Percentiles rank a stretch among this genome's conserved stretches.
Conservation (phyloP, 2,888 invertebrate genomes). For the Eudasyphora cyanicolor region DNA sequence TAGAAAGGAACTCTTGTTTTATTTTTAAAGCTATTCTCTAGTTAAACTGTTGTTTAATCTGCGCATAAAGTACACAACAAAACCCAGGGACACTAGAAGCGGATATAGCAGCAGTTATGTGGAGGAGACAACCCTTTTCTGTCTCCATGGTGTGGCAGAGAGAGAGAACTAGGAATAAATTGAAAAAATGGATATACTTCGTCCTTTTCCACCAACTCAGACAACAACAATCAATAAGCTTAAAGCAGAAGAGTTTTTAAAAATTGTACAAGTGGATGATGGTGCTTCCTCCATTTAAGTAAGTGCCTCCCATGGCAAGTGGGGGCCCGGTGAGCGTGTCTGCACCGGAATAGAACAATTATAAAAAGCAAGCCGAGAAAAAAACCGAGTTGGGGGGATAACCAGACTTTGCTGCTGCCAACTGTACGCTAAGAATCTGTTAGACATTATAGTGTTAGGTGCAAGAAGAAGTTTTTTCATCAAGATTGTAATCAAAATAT, state of each 20-base stretch:
- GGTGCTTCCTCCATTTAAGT: conserved; percentile 49
- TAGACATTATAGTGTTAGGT: conserved; percentile 27
- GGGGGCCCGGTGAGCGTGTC: conserved; percentile 51
- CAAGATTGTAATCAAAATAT: conserved; percentile 40
- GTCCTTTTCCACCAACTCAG: not conserved
- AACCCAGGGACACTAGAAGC: not conserved
- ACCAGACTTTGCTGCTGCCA: not conserved
- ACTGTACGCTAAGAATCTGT: conserved; percentile 29
- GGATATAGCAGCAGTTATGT: not conserved
- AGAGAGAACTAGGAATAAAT: not conserved
- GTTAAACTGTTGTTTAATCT: conserved; percentile 57
- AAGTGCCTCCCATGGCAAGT: conserved; percentile 35
- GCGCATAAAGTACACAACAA: conserved; percentile 18
- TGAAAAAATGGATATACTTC: not conserved
- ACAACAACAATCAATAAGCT: conserved; percentile 59
- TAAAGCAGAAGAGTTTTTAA: conserved; percentile 59
- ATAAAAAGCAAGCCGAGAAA: conserved; percentile 37
- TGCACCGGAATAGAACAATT: conserved; percentile 61
- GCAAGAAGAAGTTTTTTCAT: conserved; percentile 14
- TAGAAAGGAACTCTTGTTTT: conserved; percentile 50
- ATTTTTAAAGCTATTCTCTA: not conserved
- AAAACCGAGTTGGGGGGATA: not conserved
- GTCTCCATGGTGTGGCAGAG: not conserved
- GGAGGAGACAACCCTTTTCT: not conserved
- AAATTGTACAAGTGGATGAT: conserved; percentile 46